Percentiles rank a stretch among this genome's conserved stretches.
Evolutionary conservation across 2,797 vertebrate species (phyloP).

Genomic region (Spinibarbus caldwelli): DNA sequence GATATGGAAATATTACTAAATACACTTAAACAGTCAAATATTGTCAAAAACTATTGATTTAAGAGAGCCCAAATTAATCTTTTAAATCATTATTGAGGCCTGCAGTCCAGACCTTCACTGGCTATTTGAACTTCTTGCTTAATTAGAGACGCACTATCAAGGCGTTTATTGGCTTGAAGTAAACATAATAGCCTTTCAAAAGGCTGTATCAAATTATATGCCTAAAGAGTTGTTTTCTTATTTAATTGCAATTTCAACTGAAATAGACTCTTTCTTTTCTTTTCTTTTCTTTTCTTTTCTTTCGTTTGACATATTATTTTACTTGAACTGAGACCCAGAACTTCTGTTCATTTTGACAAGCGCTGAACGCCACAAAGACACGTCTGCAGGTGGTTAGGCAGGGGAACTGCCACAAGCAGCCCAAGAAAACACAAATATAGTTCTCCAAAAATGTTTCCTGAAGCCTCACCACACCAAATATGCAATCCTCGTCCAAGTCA

Average conservation of each 20-base stretch:
- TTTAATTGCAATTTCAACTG: neutral
- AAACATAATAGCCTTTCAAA: neutral
- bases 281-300: no score
- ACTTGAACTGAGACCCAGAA: conserved; percentile 47
- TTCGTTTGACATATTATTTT: conserved; percentile 33
- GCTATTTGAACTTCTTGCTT: neutral
- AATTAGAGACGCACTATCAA: neutral
- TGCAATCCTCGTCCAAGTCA: conserved; percentile 54
- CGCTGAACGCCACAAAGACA: conserved; percentile 50
- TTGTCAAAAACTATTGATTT: neutral
- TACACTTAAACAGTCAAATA: neutral
- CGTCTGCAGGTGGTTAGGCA: conserved; percentile 58
- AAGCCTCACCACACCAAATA: conserved; percentile 58
- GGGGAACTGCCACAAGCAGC: conserved; percentile 57
- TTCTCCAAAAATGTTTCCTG: conserved; percentile 60
- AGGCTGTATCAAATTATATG: neutral
- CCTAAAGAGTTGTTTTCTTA: conserved; percentile 9
- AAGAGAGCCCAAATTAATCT: neutral
- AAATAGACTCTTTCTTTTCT: neutral
- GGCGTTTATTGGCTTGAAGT: neutral
- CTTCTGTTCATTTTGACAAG: conserved; percentile 51
- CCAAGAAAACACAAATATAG: conserved; percentile 60
- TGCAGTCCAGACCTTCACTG: neutral
- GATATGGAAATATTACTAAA: neutral
- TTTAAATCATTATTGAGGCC: neutral